Evolutionary conservation across 2,888 invertebrate species (phyloP), one percentile per base, ranked within the genome.

Genomic region (Callosobruchus maculatus): DNA sequence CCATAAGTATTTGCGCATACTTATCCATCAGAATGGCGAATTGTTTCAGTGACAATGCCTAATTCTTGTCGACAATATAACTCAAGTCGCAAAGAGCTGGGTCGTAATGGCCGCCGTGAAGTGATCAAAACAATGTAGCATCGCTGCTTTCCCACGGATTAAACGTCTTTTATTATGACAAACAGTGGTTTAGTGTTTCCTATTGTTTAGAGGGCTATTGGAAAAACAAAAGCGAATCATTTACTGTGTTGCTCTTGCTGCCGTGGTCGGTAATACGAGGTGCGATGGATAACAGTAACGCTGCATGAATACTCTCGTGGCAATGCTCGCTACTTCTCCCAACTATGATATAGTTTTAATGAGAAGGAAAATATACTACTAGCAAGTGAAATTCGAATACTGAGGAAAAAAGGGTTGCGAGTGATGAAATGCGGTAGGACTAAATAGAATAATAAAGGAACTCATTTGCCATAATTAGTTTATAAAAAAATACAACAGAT

Each of bases 181-280:
- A 84, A 85, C 85, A 84, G 85, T 84, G 85, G 85, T 85, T 83
- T 86, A 84, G 83, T 83, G 85, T 86, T 85, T 85, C 86, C 83
- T 83, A 85, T 86, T 86, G 86, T 86, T 85, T 86, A 85, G 78
- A 81, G 79, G 83, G 84, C 85, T 85, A 7, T 82, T 80, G 84
- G 83, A 84, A 86, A n/a, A 86, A 86, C 86, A 86, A 86, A 84
- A 85, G 85, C 84, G 85, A 86, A 86, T 84, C 85, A 84, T 85
- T 49, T 85, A 85, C 84, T 84, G 82, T 84, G 84, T 68, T 68
- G 49, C 49, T 49, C 5, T 49, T 49, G 49, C 49, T 7, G 13
- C 49, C 49, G 1, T 49, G 13, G 3, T 13, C 49, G 49, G 21
- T 68, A 3, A 21, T 68, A 21, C 68, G 13, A 9, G 68, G 68